Conservation (phyloP, 1,140 invertebrate genomes). For the Zaprionus nigranus region DNA sequence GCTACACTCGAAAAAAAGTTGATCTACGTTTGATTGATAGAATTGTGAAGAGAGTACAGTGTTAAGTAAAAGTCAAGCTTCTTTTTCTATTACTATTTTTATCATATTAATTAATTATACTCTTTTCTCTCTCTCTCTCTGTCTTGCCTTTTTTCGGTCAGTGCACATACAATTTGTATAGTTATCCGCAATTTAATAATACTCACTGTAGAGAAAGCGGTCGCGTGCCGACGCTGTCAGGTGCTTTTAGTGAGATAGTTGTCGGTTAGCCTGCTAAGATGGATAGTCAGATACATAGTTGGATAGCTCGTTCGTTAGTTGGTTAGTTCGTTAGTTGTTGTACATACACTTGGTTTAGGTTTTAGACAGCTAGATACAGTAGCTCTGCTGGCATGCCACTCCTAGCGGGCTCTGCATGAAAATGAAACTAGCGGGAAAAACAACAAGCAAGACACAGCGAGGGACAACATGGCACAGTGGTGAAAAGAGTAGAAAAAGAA, state of each 20-base stretch:
- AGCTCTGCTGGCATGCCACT: slow-evolving; percentile 50
- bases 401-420: slow-evolving; percentile 60
- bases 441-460: slow-evolving; percentile 49
- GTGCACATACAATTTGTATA: slow-evolving; percentile 17
- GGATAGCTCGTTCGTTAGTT: slow-evolving; percentile 44
- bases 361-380: slow-evolving; percentile 30
- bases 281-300: slow-evolving; percentile 41
- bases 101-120: neutral
- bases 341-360: slow-evolving; percentile 15
- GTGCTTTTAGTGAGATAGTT: slow-evolving; percentile 51
- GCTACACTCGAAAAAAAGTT: neutral
- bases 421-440: slow-evolving; percentile 53
- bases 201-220: slow-evolving; percentile 37
- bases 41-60: neutral
- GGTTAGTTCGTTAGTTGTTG: slow-evolving; percentile 41
- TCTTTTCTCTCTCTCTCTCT: neutral
- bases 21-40: neutral
- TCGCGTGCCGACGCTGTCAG: slow-evolving; percentile 49
- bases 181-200: slow-evolving; percentile 63
- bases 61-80: too few species aligned
- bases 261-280: slow-evolving; percentile 44
- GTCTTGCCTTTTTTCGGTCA: neutral
- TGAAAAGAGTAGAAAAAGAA: neutral
- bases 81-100: neutral
- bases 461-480: slow-evolving; percentile 45